Evolutionary conservation across 2,113 vertebrate genomes (phyloP).

Genomic region (Alethe castanea): DNA sequence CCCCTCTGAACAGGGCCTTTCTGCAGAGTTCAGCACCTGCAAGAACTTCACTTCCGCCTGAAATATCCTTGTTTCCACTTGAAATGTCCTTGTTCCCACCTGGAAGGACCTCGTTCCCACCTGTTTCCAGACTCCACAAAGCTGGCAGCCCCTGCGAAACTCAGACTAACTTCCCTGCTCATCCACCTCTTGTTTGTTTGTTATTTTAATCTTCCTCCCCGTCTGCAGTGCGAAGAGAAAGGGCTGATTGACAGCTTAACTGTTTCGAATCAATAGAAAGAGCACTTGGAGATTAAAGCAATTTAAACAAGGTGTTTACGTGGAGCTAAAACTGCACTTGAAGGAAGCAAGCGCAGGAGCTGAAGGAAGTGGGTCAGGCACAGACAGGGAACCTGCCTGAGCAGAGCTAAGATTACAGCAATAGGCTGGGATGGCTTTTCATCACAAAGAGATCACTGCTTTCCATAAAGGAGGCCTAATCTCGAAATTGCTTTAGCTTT

Average conservation of each 20-base stretch:
- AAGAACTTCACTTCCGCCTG: background rate
- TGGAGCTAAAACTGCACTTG: conserved; percentile 74
- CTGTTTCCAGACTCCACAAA: background rate
- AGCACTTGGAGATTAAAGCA: conserved; percentile 72
- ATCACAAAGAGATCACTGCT: conserved; percentile 62
- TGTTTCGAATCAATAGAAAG: conserved; percentile 70
- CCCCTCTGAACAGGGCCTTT: background rate
- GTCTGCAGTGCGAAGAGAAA: conserved; percentile 33
- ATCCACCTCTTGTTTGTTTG: conserved; percentile 65
- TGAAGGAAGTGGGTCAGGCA: conserved; percentile 75
- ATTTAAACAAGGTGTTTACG: conserved; percentile 75
- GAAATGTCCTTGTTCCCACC: background rate
- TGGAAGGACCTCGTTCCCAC: background rate
- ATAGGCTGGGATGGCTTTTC: conserved; percentile 53
- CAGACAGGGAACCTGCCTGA: background rate
- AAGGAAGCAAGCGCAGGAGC: conserved; percentile 59
- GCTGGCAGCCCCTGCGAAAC: background rate
- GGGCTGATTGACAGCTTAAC: conserved; percentile 75
- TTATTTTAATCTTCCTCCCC: conserved; percentile 75
- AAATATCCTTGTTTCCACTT: background rate
- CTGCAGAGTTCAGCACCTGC: background rate
- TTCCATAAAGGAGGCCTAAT: conserved; percentile 63
- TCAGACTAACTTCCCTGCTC: conserved; percentile 25
- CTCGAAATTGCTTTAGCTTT: conserved; percentile 69
- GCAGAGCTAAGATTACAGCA: conserved; percentile 62